These are phyloP conservation scores for Nematolebias whitei DNA, from an alignment of 2,113 vertebrate species.

Conservation along the genomic window DNA sequence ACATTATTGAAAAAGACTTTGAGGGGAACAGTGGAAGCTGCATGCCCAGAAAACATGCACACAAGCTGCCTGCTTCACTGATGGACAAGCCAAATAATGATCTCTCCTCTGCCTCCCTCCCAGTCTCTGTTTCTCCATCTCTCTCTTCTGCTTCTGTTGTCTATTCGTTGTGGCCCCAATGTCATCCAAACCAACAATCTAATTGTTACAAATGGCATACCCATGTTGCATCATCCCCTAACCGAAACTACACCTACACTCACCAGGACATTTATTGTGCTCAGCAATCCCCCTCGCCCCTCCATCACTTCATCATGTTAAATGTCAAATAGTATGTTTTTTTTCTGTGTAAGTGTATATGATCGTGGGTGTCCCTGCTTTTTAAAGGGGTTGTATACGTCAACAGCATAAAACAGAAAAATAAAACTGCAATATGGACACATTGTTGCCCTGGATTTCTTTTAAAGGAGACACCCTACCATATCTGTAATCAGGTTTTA, in stretches of 20 bases:
- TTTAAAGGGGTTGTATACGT: not conserved
- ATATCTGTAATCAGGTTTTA: too few relatives aligned
- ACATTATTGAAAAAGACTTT: constrained; percentile 69
- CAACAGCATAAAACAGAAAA: too few relatives aligned
- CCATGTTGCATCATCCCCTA: constrained; percentile 44
- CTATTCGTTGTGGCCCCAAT: constrained; percentile 26
- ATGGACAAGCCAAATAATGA: constrained; percentile 60
- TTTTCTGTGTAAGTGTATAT: not conserved
- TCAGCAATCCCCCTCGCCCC: constrained; percentile 37
- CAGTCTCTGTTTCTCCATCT: constrained; percentile 17
- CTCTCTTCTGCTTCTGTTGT: not conserved
- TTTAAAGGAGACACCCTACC: too few relatives aligned
- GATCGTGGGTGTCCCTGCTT: not conserved
- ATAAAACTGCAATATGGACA: too few relatives aligned
- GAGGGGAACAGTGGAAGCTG: constrained; percentile 33
- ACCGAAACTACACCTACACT: constrained; percentile 37
- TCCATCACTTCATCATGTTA: constrained; percentile 47
- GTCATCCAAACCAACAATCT: constrained; percentile 47
- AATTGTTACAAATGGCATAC: constrained; percentile 57
- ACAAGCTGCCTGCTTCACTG: constrained; percentile 38
- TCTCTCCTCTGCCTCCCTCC: constrained; percentile 19
- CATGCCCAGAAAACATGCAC: constrained; percentile 49
- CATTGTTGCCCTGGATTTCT: too few relatives aligned
- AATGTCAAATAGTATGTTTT: constrained; percentile 46
- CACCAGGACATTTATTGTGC: constrained; percentile 20